A percentile compares a stretch with the other conserved stretches of the same genome.
Evolutionary conservation across 2,888 invertebrate genomes (phyloP).

Genomic region (Protula sp.): DNA sequence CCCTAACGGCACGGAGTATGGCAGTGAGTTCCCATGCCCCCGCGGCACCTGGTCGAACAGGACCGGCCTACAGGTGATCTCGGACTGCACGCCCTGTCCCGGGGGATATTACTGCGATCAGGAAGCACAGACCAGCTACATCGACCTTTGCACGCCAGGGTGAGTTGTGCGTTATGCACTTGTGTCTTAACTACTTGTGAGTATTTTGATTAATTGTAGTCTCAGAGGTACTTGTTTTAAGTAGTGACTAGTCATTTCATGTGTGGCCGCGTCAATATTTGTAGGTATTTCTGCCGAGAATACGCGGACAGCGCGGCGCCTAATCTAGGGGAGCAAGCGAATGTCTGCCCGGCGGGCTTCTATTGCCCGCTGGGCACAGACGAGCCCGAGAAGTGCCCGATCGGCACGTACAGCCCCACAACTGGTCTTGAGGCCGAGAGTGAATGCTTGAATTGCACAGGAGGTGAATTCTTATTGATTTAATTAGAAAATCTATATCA

Average conservation of each 20-base stretch:
- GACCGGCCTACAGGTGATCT: slow-evolving; percentile 33
- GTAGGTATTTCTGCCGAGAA: slow-evolving; percentile 44
- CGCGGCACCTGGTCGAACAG: slow-evolving; percentile 40
- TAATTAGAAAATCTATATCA: not conserved
- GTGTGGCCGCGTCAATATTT: no score
- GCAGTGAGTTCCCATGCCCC: slow-evolving; percentile 40
- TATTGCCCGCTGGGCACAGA: slow-evolving; percentile 40
- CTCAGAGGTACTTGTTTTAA: not conserved
- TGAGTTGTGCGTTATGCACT: slow-evolving; percentile 28
- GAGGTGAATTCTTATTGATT: slow-evolving; percentile 23
- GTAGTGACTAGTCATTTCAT: no score
- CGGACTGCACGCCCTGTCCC: slow-evolving; percentile 43
- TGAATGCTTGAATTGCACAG: slow-evolving; percentile 43
- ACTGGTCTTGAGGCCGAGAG: slow-evolving; percentile 29
- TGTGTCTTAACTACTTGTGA: not conserved
- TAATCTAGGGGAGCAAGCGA: slow-evolving; percentile 36
- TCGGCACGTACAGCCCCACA: slow-evolving; percentile 38
- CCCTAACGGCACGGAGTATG: slow-evolving; percentile 38
- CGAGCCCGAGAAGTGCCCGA: slow-evolving; percentile 44
- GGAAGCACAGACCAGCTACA: slow-evolving; percentile 37
- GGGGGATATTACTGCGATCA: slow-evolving; percentile 48
- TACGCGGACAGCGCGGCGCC: slow-evolving; percentile 43
- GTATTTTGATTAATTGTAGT: not conserved
- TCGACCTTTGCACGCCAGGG: slow-evolving; percentile 39
- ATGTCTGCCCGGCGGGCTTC: slow-evolving; percentile 44